Evolutionary conservation across 2,797 vertebrate species (phyloP), one percentile per base, ranked within the genome.

Genomic region (Gambusia yucatana): DNA sequence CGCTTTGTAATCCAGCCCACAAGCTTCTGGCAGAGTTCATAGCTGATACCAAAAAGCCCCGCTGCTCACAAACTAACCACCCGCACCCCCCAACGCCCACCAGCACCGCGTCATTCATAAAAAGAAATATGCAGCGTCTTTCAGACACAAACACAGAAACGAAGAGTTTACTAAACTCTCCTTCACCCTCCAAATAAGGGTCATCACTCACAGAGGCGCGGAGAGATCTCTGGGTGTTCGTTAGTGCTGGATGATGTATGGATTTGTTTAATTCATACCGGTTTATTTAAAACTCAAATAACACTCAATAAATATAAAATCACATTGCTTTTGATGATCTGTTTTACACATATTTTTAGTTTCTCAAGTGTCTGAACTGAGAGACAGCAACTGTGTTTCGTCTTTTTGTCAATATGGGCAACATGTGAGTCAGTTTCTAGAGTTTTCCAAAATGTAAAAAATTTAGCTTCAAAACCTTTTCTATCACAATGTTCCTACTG

Each of bases 1-100:
- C 73, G 90, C 86, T 87, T 79, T 89, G 78, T 93, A 85, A 92
- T 91, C 88, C 84, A 74, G 50, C 73, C 79, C 76, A 81, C 79
- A 74, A 81, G 77, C 80, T 78, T 22, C 84, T 90, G 80, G 84
- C 88, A 91, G 84, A 83, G 89, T 84, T 86, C 75, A 77, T 70
- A 85, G 89, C 83, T 76, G 1, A 86, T 90, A 86, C 82, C 86
- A 89, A 90, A 89, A 89, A 91, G 84, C 80, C 73, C 75, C 10
- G 72, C 77, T 86, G 84, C 85, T 82, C 78, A 13, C 33, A 30
- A 69, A 69, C 65, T 74, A 20, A 6, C 47, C 43, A 43, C 43
- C 43, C 43, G 1, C 9, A 86, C 72, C 55, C 55, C 77, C 77
- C 59, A 3, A 84, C 71, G 50, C 77, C 77, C 63, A 71, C 78